phyloP scores from a whole-genome alignment of 1,140 invertebrate species.

The Drosophila burlai region DNA sequence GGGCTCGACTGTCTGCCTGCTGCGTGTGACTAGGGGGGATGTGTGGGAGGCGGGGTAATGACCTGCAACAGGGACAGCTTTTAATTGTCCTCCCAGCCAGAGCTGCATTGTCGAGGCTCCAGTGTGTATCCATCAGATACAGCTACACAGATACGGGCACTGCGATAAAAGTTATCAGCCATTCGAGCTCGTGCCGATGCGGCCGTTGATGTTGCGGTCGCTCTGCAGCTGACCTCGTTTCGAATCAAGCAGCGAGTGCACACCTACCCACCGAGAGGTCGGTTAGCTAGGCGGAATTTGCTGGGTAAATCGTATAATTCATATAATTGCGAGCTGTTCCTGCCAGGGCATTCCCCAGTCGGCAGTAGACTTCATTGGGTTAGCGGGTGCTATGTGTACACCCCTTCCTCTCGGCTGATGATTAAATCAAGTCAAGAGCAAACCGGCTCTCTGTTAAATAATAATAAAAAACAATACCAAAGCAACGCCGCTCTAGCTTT shows the following conservation, averaged over 20 bases:
- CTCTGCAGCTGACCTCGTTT: constrained; percentile 75
- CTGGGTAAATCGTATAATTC: not conserved
- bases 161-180: constrained; percentile 68
- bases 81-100: constrained; percentile 48
- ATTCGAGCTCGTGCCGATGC: constrained; percentile 45
- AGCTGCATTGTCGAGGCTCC: constrained; percentile 6
- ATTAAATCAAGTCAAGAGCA: constrained; percentile 72
- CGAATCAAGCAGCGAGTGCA: constrained; percentile 45
- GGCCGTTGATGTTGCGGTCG: constrained; percentile 25
- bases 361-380: constrained; percentile 20
- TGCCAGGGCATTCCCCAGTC: constrained; percentile 16
- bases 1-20: constrained; percentile 25
- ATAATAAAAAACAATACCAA: constrained; percentile 55
- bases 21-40: constrained; percentile 5
- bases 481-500: constrained; percentile 14
- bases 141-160: constrained; percentile 29
- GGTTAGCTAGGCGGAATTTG: constrained; percentile 11
- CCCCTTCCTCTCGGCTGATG: constrained; percentile 61
- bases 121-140: constrained; percentile 53
- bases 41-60: constrained; percentile 54
- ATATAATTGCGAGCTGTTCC: constrained; percentile 1
- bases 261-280: constrained; percentile 2
- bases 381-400: constrained; percentile 32
- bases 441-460: constrained; percentile 73
- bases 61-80: constrained; percentile 60